Conservation (phyloP, 92 coral and sea anemone genomes). For the Epizoanthus scotinus region DNA sequence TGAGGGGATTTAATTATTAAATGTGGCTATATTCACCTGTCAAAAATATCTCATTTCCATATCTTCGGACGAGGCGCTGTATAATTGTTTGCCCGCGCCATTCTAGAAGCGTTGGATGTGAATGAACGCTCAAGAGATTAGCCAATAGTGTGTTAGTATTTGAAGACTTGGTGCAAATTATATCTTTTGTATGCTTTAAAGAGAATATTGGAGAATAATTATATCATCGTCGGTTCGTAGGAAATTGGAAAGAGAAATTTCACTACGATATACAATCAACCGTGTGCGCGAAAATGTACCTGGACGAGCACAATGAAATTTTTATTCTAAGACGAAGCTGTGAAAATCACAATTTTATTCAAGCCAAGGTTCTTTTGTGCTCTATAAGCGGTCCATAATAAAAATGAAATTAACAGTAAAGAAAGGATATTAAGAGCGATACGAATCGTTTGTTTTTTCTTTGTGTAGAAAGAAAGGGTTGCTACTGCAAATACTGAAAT, state of each 20-base stretch:
- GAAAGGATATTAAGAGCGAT: not conserved
- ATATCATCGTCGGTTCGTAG: not conserved
- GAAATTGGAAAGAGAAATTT: too few species aligned
- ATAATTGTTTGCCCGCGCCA: slow-evolving; percentile 34
- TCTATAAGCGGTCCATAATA: not conserved
- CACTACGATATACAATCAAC: not conserved
- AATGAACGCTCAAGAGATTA: slow-evolving; percentile 12
- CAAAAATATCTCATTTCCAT: slow-evolving; percentile 34
- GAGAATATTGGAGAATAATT: not conserved
- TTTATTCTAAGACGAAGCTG: not conserved
- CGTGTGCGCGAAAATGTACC: not conserved
- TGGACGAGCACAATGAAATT: not conserved
- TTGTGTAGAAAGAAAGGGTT: not conserved
- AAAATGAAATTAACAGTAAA: slow-evolving; percentile 9
- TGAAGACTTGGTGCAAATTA: slow-evolving; percentile 15
- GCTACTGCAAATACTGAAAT: not conserved
- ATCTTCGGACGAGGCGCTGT: slow-evolving; percentile 9
- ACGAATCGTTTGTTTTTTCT: slow-evolving; percentile 8
- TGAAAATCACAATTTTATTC: slow-evolving; percentile 21
- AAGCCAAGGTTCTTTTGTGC: slow-evolving; percentile 21
- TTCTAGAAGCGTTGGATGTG: slow-evolving; percentile 10
- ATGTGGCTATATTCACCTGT: slow-evolving; percentile 30
- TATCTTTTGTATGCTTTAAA: slow-evolving; percentile 12
- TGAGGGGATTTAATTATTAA: slow-evolving; percentile 19
- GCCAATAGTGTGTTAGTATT: slow-evolving; percentile 10